Evolutionary conservation across 2,113 vertebrate genomes (phyloP), one percentile per base, ranked within the genome.

Genomic region (Elanoides forficatus): DNA sequence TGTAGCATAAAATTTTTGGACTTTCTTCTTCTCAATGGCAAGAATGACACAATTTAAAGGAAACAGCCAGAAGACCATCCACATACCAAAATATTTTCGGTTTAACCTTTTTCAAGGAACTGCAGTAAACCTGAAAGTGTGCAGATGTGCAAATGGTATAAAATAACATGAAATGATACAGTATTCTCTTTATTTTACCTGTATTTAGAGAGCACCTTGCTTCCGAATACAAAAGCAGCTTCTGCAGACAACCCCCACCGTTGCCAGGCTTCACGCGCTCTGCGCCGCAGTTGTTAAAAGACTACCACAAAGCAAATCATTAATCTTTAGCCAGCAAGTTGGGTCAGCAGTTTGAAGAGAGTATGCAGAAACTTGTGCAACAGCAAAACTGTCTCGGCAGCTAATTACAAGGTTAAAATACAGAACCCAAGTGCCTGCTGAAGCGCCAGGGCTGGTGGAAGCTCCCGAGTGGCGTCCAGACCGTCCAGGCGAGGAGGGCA

Each of bases 391-490:
- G 23, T 21, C 59, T 43, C 2, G 3, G 48, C 80, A 79, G 71
- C 42, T 79, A 52, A 29, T 21, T 11, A 47, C 6, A 29, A 52
- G 6, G 47, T 23, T 19, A 45, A 70, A 81, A 78, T 8, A 26
- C 23, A 86, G 55, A 56, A 36, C 6, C 10, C 75, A 38, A 42
- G 36, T 2, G 32, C 36, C 75, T 55, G 65, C 65, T 56, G 43
- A 65, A 50, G n/a, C 0, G 1, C 53, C 80, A 91, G 19, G 48
- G 62, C 67, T 59, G 25, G 13, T 12, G 36, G 36, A 32, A 73
- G 56, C 13, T 76, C 53, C 59, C 0, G 0, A 45, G 65, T 1
- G 0, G 72, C 12, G 4, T 38, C 0, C 0, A 34, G 1, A 1
- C 30, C 0, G 0, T 2, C 40, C 1, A 2, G 10, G 38, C 68